Base-by-base conservation (phyloP, 2,797 vertebrate species). In the Alcedo atthis region DNA sequence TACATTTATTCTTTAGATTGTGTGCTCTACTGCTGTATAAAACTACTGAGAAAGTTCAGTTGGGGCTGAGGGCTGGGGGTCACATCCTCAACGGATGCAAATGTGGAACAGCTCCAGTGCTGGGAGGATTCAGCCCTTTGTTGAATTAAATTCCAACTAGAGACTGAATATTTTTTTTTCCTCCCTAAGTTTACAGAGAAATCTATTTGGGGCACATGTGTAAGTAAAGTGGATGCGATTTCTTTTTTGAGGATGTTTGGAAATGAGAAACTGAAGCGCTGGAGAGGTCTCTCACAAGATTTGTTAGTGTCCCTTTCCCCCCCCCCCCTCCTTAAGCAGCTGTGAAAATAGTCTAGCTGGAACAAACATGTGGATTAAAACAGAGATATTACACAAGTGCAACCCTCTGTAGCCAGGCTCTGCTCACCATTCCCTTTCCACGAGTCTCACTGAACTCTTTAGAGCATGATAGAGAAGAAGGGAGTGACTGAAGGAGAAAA, bases 21-120 rank as follows among this genome's bases (percentile, higher is more conserved):
- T 74, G 84, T 81, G 79, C 87, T 71, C 73, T 68, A 66, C 49
- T 89, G 78, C 58, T 69, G 71, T 59, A 70, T 79, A 61, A 85
- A 89, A 81, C 92, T 76, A 95, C 84, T 84, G 93, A 90, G 85
- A 93, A 95, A 95, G 93, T 95, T 96, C 92, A 94, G 70, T 74
- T 94, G 17, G 92, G 95, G 94, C 90, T 95, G 92, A 95, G 94
- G 92, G 90, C 53, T 94, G 93, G 85, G 93, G 95, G 95, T 94
- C 96, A 96, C 94, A 96, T 96, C 93, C 88, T 94, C 88, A 89
- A 87, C 35, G 79, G 96, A 93, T 93, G 88, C 90, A 96, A 96
- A 77, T 61, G 87, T 90, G 94, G 92, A 95, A 94, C 63, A 74
- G 87, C 79, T 95, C 92, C 90, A 95, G 70, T 62, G 24, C 54